Evolutionary conservation across 2,888 invertebrate genomes (phyloP).

Genomic region (Apamea sordens): DNA sequence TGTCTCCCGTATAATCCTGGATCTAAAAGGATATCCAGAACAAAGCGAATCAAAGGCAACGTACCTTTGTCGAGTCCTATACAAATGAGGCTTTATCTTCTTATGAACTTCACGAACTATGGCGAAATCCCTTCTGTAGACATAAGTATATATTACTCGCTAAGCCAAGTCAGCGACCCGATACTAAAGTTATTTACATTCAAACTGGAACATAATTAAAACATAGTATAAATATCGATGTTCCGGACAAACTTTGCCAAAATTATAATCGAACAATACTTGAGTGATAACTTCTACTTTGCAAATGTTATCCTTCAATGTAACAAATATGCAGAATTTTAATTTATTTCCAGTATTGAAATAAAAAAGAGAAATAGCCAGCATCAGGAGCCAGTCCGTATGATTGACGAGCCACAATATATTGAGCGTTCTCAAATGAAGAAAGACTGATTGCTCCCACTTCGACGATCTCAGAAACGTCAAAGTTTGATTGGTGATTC

Average conservation of each 20-base stretch:
- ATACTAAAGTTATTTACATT: conserved; percentile 13
- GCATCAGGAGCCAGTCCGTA: conserved; percentile 74
- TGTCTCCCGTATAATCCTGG: conserved; percentile 30
- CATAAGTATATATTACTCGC: conserved; percentile 16
- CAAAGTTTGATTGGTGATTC: conserved; percentile 89
- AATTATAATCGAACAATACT: conserved; percentile 12
- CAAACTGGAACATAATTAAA: neutral
- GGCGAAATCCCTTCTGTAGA: conserved; percentile 18
- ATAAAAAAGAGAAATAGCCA: conserved; percentile 78
- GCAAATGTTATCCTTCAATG: conserved; percentile 50
- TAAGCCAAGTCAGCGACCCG: conserved; percentile 9
- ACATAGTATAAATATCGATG: neutral
- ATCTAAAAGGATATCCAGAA: conserved; percentile 40
- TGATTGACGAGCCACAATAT: conserved; percentile 86
- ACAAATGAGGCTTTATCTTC: conserved; percentile 50
- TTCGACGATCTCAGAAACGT: conserved; percentile 85
- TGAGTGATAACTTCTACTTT: conserved; percentile 21
- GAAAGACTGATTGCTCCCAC: conserved; percentile 84
- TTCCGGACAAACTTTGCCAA: neutral
- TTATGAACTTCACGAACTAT: conserved; percentile 52
- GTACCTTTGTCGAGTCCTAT: conserved; percentile 36
- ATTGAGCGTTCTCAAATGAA: conserved; percentile 74
- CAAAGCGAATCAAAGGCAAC: conserved; percentile 40
- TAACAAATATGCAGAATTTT: conserved; percentile 77
- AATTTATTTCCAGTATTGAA: conserved; percentile 83